Percentiles rank a stretch among this genome's conserved stretches.
Evolutionary conservation across 2,888 invertebrate genomes (phyloP).

Genomic region (Drosophila emarginata): DNA sequence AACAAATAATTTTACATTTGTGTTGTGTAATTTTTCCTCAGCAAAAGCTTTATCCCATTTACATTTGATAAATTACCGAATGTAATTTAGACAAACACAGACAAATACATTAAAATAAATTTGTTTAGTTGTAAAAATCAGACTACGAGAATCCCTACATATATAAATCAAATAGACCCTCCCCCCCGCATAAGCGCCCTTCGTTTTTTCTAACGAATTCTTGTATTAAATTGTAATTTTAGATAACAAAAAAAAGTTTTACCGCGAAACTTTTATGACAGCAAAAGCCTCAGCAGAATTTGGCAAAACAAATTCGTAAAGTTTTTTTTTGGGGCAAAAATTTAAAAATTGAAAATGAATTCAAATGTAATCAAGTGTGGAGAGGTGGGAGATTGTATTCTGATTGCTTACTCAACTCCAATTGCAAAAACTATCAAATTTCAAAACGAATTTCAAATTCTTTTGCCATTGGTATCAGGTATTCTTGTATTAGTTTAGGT

Average conservation of each 20-base stretch:
- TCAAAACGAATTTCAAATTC: conserved; percentile 5
- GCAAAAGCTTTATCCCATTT: background rate
- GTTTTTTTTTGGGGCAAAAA: background rate
- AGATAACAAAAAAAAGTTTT: conserved; percentile 11
- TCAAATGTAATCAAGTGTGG: conserved; percentile 11
- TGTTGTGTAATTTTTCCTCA: background rate
- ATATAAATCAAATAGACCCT: conserved; percentile 4
- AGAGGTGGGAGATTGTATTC: background rate
- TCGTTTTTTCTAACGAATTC: background rate
- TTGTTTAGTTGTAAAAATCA: conserved; percentile 12
- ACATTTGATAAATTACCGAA: conserved; percentile 9
- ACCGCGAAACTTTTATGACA: conserved; percentile 18
- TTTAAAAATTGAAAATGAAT: conserved; percentile 8
- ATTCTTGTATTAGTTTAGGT: background rate
- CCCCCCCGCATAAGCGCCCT: background rate
- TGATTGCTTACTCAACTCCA: background rate
- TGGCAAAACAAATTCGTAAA: conserved; percentile 1
- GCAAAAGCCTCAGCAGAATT: background rate
- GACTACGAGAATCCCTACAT: background rate
- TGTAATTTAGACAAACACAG: conserved; percentile 2
- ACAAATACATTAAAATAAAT: conserved; percentile 10
- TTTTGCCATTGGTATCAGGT: background rate
- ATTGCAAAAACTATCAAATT: background rate
- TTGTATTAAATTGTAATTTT: conserved; percentile 14
- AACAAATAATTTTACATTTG: background rate